Evolutionary conservation across 2,797 vertebrate species (phyloP).

Genomic region (Paramormyrops hopkinsi): DNA sequence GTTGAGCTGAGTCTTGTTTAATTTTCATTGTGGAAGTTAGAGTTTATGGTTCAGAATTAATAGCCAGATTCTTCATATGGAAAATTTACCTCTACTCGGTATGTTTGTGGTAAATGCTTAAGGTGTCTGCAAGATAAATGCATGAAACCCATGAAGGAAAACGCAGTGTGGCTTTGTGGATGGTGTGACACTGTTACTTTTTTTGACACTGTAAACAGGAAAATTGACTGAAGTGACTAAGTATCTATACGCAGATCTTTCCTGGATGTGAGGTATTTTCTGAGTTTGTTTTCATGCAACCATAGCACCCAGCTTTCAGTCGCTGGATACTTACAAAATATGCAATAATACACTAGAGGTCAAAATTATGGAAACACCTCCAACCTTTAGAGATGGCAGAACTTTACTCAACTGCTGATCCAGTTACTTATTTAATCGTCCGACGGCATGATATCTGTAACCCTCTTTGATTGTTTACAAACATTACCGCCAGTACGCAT

Average conservation of each 20-base stretch:
- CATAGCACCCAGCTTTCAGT: not conserved
- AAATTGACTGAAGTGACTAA: not conserved
- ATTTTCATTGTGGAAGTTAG: not conserved
- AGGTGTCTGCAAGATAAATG: not conserved
- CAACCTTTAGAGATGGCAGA: not conserved
- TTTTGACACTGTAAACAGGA: conserved; percentile 3
- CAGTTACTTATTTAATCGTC: not conserved
- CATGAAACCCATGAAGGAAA: not conserved
- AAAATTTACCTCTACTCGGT: not conserved
- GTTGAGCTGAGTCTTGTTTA: not conserved
- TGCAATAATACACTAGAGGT: not conserved
- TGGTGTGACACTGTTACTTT: not conserved
- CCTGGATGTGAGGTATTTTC: not conserved
- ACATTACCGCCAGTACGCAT: not conserved
- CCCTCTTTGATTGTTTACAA: not conserved
- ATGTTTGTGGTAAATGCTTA: not conserved
- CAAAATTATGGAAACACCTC: not conserved
- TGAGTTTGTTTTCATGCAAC: not conserved
- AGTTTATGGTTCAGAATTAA: not conserved
- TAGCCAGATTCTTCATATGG: not conserved
- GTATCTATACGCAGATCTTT: not conserved
- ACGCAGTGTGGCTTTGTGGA: not conserved
- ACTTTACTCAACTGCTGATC: not conserved
- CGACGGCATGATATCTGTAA: not conserved
- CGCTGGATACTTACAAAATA: not conserved